Base-by-base conservation (phyloP, 2,113 vertebrate species). In the Coryphaenoides rupestris region DNA sequence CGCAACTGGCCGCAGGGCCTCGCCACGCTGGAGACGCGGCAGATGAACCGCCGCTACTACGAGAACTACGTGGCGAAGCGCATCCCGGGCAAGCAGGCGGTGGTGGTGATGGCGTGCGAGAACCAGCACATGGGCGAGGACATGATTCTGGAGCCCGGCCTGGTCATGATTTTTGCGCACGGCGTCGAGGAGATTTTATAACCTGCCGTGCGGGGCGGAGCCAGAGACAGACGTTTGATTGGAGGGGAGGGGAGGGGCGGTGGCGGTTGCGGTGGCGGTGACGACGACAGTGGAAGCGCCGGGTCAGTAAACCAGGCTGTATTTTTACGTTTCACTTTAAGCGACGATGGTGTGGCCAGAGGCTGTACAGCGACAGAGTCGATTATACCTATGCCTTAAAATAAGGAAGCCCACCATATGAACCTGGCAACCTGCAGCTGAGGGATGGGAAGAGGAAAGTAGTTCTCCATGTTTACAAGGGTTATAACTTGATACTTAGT, bases 41-140 rank as follows among this genome's bases (percentile, higher is more conserved):
- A 99, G 91, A 98, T 98, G 95, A 99, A 99, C 89, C 92, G 95
- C n/a, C 93, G 95, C 62, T 99, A 95, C 90, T 99, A 99, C 21
- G 96, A 99, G 91, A 98, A 98, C 92, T 98, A 99, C 69, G 95
- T 98, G 73, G 96, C 96, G 87, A 99, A 99, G 56, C 93, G 95
- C 19, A 98, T 99, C 80, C 96, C 96, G 2, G 95, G 96, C 76
- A 99, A 99, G 78, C 96, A 99, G 87, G 96, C 96, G 0, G 96
- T 99, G 63, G 95, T 99, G 60, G 95, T 98, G 85, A 96, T 98
- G 96, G 96, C 96, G 78, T 99, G 95, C 1, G 95, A 98, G 82
- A 98, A 98, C 84, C 96, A 98, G 84, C 96, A 99, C 75, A 98
- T 99, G 96, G 96, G 96, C 0, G 96, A 98, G 68, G 96, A 98